Evolutionary conservation across 2,113 vertebrate genomes (phyloP).

Genomic region (Odocoileus virginianus): DNA sequence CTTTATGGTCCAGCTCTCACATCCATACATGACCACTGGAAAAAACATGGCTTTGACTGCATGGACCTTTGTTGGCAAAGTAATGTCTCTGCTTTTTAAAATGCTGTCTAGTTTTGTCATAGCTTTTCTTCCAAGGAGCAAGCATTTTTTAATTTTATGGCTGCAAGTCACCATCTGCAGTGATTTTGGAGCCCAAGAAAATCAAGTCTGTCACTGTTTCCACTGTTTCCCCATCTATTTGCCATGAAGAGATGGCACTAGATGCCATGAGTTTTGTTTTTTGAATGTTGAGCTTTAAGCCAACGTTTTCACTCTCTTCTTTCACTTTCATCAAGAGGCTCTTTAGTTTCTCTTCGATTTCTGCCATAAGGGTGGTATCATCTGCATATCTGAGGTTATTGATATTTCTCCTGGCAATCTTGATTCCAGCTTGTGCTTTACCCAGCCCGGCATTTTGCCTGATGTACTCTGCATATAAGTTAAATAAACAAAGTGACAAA

Average conservation of each 20-base stretch:
- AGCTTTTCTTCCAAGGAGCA: background rate
- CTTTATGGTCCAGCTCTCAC: background rate
- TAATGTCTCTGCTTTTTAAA: background rate
- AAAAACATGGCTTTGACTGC: background rate
- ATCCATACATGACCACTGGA: background rate
- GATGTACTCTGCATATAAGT: background rate
- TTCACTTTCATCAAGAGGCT: background rate
- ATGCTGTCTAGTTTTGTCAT: background rate
- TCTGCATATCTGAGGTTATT: background rate
- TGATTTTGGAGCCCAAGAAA: background rate
- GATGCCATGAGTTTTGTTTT: background rate
- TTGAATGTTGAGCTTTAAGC: background rate
- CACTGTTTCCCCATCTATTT: background rate
- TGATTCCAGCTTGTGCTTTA: background rate
- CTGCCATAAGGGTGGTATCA: background rate
- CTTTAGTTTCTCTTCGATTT: background rate
- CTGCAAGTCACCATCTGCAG: background rate
- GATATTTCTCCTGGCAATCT: background rate
- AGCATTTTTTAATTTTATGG: background rate
- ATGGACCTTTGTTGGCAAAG: background rate
- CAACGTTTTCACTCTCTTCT: background rate
- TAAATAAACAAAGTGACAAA: background rate
- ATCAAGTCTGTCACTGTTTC: background rate
- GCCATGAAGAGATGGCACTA: background rate
- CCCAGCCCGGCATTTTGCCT: background rate